These are phyloP conservation scores for Leptothorax acervorum DNA, from an alignment of 2,888 invertebrate species.

Conservation along the genomic window DNA sequence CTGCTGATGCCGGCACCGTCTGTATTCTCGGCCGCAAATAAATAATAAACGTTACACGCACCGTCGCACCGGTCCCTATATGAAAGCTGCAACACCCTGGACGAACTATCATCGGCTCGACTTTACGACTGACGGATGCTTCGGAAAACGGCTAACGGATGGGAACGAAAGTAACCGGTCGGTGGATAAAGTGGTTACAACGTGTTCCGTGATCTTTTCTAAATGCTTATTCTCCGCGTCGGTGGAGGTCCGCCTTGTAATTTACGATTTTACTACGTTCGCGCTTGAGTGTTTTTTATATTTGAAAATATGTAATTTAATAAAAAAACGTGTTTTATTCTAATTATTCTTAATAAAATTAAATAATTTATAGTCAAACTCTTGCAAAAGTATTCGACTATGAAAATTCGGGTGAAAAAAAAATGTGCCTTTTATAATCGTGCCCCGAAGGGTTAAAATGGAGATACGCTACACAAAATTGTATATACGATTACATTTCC, in stretches of 20 bases:
- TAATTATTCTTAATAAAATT: neutral
- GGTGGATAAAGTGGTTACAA: constrained; percentile 35
- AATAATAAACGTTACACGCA: constrained; percentile 70
- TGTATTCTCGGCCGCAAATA: constrained; percentile 69
- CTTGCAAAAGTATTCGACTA: neutral
- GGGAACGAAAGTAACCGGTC: constrained; percentile 42
- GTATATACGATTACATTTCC: neutral
- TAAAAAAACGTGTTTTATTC: neutral
- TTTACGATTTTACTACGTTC: neutral
- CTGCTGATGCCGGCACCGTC: constrained; percentile 49
- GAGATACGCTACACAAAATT: neutral
- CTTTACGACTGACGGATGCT: constrained; percentile 50
- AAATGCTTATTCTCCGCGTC: neutral
- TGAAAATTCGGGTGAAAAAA: neutral
- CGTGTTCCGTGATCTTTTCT: neutral
- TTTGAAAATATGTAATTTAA: constrained; percentile 1
- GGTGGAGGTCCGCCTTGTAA: neutral
- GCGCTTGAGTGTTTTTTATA: neutral
- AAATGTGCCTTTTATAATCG: neutral
- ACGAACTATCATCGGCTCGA: constrained; percentile 42
- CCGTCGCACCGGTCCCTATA: constrained; percentile 29
- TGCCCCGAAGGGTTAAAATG: neutral
- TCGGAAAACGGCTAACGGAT: constrained; percentile 35
- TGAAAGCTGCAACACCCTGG: constrained; percentile 28
- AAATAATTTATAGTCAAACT: neutral